These are phyloP conservation scores for Philopedon plagiatum DNA, from an alignment of 2,888 invertebrate species.

Conservation along the genomic window DNA sequence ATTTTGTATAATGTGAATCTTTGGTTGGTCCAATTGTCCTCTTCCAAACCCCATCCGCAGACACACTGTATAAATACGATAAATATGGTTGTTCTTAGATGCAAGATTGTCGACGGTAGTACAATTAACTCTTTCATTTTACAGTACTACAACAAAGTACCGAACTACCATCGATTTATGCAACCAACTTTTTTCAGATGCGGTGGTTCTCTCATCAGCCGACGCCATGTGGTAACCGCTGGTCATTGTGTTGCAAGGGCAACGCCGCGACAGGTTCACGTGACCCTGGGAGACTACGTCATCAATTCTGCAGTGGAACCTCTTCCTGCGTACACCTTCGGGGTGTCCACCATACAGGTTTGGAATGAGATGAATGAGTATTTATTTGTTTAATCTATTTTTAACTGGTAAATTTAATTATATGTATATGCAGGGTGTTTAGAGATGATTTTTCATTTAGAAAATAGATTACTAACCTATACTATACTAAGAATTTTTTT, in stretches of 20 bases:
- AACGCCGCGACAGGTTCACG: conserved; percentile 90
- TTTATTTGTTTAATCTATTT: conserved; percentile 12
- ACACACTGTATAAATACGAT: too few relatives aligned
- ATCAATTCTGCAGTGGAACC: conserved; percentile 95
- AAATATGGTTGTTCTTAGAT: too few relatives aligned
- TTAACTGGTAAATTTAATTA: not conserved
- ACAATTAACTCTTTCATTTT: too few relatives aligned
- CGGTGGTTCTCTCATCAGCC: conserved; percentile 91
- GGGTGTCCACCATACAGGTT: conserved; percentile 91
- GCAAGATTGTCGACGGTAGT: too few relatives aligned
- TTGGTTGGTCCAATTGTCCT: too few relatives aligned
- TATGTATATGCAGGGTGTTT: not conserved
- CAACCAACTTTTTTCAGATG: conserved; percentile 74
- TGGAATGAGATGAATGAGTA: conserved; percentile 20
- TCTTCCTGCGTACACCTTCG: conserved; percentile 91
- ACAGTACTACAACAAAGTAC: not conserved
- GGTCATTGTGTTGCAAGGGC: conserved; percentile 96
- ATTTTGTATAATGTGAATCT: too few relatives aligned
- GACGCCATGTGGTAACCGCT: conserved; percentile 93
- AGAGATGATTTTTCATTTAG: too few relatives aligned
- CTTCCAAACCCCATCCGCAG: too few relatives aligned
- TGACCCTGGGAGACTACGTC: conserved; percentile 93
- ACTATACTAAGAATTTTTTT: too few relatives aligned
- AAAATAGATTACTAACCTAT: too few relatives aligned
- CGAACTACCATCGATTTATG: not conserved